Evolutionary conservation across 2,113 vertebrate genomes (phyloP).

Genomic region (Stegastes partitus): DNA sequence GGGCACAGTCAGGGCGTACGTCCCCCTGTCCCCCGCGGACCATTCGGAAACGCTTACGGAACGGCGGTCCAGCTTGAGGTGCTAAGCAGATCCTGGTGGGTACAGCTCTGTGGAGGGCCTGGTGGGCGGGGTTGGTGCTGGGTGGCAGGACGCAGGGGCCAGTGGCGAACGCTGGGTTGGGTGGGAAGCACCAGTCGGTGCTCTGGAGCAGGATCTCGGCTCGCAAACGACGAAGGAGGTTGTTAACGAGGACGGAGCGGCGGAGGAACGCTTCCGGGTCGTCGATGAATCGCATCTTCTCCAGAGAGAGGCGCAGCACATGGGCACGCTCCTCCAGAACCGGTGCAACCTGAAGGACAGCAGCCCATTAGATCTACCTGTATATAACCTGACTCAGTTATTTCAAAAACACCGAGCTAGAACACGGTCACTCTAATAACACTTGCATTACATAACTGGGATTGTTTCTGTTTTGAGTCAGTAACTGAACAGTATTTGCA

Average conservation of each 20-base stretch:
- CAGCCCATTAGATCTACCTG: background rate
- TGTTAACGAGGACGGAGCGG: constrained; percentile 96
- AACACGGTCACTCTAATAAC: background rate
- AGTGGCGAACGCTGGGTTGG: constrained; percentile 61
- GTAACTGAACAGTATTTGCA: too few relatives aligned
- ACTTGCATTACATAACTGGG: too few relatives aligned
- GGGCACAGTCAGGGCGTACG: constrained; percentile 85
- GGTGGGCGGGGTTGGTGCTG: constrained; percentile 51
- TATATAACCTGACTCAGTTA: background rate
- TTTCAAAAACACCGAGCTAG: background rate
- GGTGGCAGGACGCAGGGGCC: constrained; percentile 60
- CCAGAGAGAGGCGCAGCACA: constrained; percentile 95
- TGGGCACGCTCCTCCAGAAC: constrained; percentile 94
- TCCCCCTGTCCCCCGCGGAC: constrained; percentile 84
- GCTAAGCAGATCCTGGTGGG: constrained; percentile 88
- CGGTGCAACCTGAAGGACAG: constrained; percentile 87
- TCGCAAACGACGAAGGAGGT: constrained; percentile 93
- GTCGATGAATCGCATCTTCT: constrained; percentile 96
- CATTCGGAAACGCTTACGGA: constrained; percentile 92
- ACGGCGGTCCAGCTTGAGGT: constrained; percentile 88
- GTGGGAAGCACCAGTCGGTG: constrained; percentile 92
- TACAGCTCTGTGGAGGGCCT: constrained; percentile 81
- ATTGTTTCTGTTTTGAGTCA: too few relatives aligned
- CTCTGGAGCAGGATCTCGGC: constrained; percentile 95
- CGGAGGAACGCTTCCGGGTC: constrained; percentile 96